Evolutionary conservation across 2,888 invertebrate species (phyloP).

Genomic region (Dendrolimus pini): DNA sequence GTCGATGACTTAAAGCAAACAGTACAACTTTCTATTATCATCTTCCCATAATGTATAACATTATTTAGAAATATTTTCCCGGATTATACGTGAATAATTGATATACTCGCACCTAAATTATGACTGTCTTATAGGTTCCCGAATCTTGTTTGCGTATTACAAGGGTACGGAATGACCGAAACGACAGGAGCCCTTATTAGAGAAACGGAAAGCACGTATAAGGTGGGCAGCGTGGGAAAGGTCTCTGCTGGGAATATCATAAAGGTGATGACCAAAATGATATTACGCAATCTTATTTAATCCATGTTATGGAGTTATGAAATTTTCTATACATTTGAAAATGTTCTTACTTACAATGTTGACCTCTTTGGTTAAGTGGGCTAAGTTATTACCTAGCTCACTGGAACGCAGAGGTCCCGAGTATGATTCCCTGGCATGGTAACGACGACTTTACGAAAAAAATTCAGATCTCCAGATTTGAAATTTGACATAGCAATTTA

Average conservation of each 20-base stretch:
- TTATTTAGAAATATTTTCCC: neutral
- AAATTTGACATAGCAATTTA: too few relatives aligned
- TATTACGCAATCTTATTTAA: too few relatives aligned
- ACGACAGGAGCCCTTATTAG: constrained; percentile 13
- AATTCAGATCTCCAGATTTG: too few relatives aligned
- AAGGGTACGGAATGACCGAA: constrained; percentile 28
- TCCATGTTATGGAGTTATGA: too few relatives aligned
- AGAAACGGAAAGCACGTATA: constrained; percentile 11
- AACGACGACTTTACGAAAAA: too few relatives aligned
- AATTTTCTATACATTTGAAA: too few relatives aligned
- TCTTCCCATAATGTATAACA: neutral
- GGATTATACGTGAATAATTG: neutral
- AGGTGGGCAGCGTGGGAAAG: constrained; percentile 20
- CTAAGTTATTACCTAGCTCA: too few relatives aligned
- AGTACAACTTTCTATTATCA: neutral
- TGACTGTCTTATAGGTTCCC: constrained; percentile 15
- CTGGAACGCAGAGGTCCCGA: too few relatives aligned
- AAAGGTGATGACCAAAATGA: constrained; percentile 14
- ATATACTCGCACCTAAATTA: neutral
- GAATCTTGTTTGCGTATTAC: constrained; percentile 15
- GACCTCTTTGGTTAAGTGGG: too few relatives aligned
- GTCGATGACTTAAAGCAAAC: too few relatives aligned
- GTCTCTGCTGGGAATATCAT: constrained; percentile 12
- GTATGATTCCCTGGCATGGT: too few relatives aligned
- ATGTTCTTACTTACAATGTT: too few relatives aligned